Base-by-base conservation (phyloP, 2,797 vertebrate species). In the Pterois miles region DNA sequence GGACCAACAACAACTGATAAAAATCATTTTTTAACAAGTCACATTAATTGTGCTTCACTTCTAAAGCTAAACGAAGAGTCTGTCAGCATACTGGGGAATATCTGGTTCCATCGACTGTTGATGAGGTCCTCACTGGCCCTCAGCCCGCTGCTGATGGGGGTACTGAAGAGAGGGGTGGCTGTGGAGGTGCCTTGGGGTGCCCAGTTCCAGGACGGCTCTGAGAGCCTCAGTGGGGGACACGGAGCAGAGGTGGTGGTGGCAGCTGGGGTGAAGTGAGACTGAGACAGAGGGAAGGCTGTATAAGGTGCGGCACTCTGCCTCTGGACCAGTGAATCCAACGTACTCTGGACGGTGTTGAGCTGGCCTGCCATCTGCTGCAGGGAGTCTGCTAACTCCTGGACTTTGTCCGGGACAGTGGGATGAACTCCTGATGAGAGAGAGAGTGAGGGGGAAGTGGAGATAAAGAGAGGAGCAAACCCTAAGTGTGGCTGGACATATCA, bases 341-440 rank as follows among this genome's bases (percentile, higher is more conserved):
- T 62, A 3, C 89, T 60, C 0, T 98, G 93, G 14, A 98, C 97
- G 0, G 89, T 82, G 12, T 96, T 96, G 14, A 99, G 95, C 86
- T 99, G 96, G 0, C 89, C 82, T 12, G 95, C 97, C 92, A 99
- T 96, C 16, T 88, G 94, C 90, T 95, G 96, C 77, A 99, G 93
- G 0, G 97, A 97, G 50, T 94, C 93, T 0, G 93, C 93, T 79
- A 99, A 50, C 83, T 93, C 92, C 81, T 95, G 95, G 84, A 98
- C 93, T 91, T 96, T 96, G 77, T 92, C 93, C 1, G 92, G 94
- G 23, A 95, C 93, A 0, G 89, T 85, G 23, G 87, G 74, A 25
- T 31, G 66, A 3, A 76, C 57, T 7, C 69, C 88, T 0, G 18
- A 38, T 7, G 54, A 58, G 31, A 40, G 76, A 77, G 59, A 6